These are phyloP conservation scores for Caenorhabditis sp. DNA, from an alignment of 2,888 invertebrate species.

Conservation along the genomic window DNA sequence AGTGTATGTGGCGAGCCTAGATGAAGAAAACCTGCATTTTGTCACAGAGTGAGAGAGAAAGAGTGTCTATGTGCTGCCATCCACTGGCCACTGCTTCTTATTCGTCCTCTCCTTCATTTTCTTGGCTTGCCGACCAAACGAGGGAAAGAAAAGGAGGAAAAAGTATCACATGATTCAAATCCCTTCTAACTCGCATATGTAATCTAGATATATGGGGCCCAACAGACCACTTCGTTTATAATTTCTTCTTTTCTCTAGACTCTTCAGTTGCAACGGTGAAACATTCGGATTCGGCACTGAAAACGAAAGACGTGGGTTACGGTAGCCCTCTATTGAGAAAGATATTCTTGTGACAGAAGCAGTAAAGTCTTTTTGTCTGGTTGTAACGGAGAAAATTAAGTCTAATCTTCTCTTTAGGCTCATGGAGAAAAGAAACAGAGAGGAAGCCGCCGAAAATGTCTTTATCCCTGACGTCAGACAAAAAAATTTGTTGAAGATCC, in stretches of 20 bases:
- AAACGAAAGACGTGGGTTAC: too few relatives aligned
- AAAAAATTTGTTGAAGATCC: slow-evolving; percentile 6
- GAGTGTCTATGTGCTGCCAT: neutral
- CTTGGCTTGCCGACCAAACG: neutral
- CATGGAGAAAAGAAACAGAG: too few relatives aligned
- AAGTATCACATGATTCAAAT: slow-evolving; percentile 51
- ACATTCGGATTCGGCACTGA: too few relatives aligned
- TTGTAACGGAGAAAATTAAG: too few relatives aligned
- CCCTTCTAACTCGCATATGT: slow-evolving; percentile 31
- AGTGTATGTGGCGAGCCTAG: slow-evolving; percentile 2
- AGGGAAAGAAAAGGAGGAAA: slow-evolving; percentile 18
- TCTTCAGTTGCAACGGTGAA: too few relatives aligned
- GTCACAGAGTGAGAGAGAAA: neutral
- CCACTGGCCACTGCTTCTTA: slow-evolving; percentile 11
- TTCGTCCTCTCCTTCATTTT: neutral
- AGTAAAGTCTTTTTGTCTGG: too few relatives aligned
- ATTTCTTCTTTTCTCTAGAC: neutral
- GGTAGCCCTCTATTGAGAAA: too few relatives aligned
- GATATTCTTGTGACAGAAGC: too few relatives aligned
- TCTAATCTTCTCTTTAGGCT: too few relatives aligned
- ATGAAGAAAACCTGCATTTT: slow-evolving; percentile 54
- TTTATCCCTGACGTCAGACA: slow-evolving; percentile 2
- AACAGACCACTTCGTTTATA: slow-evolving; percentile 4
- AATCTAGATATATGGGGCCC: slow-evolving; percentile 31
- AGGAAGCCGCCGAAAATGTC: slow-evolving; percentile 3